Conservation (phyloP, 2,888 invertebrate species). For the Steinernema carpocapsae region DNA sequence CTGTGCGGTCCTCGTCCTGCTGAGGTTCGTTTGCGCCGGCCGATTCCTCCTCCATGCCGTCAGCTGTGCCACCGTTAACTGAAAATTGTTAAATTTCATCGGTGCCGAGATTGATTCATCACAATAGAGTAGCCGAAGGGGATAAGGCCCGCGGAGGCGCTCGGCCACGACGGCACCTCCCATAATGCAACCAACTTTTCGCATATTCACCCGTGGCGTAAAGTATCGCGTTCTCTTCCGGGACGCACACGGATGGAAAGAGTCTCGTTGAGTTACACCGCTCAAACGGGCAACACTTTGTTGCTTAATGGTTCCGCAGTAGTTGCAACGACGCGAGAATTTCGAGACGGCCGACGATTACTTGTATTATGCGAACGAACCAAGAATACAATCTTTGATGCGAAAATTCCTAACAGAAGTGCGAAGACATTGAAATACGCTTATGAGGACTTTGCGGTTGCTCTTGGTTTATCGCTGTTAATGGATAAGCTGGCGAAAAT, state of each 20-base stretch:
- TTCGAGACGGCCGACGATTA: too few relatives aligned
- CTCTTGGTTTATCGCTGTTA: too few relatives aligned
- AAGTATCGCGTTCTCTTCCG: constrained; percentile 5
- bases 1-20: constrained; percentile 62
- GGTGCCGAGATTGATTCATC: constrained; percentile 34
- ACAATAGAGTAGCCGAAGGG: not conserved
- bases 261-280: not conserved
- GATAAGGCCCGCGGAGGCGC: not conserved
- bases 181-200: not conserved
- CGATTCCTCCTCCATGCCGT: constrained; percentile 52
- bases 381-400: too few relatives aligned
- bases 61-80: constrained; percentile 49
- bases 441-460: too few relatives aligned
- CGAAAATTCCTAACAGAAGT: too few relatives aligned
- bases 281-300: not conserved
- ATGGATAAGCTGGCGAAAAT: not conserved
- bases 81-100: constrained; percentile 37
- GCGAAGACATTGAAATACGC: too few relatives aligned
- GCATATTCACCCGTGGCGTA: constrained; percentile 24
- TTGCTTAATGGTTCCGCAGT: not conserved
- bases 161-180: constrained; percentile 13
- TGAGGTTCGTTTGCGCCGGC: constrained; percentile 47
- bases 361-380: too few relatives aligned
- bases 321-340: too few relatives aligned
- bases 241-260: not conserved